Conservation (phyloP, 64 coral and sea anemone species). For the Dendrophyllia cribrosa region DNA sequence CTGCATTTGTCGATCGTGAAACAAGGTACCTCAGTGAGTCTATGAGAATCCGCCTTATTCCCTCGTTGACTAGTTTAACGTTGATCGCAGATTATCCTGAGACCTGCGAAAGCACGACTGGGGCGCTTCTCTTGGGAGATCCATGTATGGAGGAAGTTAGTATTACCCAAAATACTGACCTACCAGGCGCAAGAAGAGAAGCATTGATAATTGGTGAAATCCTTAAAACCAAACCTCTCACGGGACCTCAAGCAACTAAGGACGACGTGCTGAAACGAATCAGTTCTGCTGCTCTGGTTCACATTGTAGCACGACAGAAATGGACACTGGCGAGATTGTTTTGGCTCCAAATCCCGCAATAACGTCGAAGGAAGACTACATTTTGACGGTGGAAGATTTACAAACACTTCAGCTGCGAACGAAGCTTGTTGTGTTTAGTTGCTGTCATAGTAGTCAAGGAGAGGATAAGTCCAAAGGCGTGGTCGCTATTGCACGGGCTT, state of each 20-base stretch:
- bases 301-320: constrained; percentile 2
- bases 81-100: not conserved
- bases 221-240: not conserved
- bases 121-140: constrained; percentile 27
- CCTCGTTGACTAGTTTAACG: not conserved
- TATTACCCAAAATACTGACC: not conserved
- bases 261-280: not conserved
- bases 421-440: too few relatives aligned
- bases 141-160: not conserved
- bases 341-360: not conserved
- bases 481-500: not conserved
- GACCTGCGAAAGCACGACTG: not conserved
- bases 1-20: not conserved
- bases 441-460: constrained; percentile 10
- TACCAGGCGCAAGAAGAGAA: constrained; percentile 26
- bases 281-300: not conserved
- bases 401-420: not conserved
- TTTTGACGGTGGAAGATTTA: constrained; percentile 25
- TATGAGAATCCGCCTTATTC: too few relatives aligned
- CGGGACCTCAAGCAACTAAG: constrained; percentile 4
- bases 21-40: not conserved
- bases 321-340: not conserved
- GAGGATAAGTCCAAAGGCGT: not conserved
- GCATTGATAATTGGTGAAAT: not conserved
- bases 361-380: constrained; percentile 6